Evolutionary conservation across 2,797 vertebrate species (phyloP), one percentile per base, ranked within the genome.

Genomic region (Buceros bicornis): DNA sequence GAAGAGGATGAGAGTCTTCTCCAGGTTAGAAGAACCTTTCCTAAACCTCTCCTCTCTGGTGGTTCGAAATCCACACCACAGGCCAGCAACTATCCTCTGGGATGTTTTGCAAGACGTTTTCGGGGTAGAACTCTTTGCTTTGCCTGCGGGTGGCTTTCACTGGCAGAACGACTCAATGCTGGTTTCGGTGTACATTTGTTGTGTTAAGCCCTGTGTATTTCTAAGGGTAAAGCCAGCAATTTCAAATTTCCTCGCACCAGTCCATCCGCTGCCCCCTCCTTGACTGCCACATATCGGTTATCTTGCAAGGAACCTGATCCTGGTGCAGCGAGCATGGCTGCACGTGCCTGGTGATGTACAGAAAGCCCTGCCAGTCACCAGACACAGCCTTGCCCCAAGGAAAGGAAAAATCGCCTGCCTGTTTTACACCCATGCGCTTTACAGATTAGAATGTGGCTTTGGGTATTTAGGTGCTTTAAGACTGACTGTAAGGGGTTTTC

Each of bases 381-480:
- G 5, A 6, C 70, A 31, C n/a, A 26, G 2, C 6, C 19, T 11
- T 80, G 92, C 95, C 93, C 91, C 71, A 71, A 92, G 96, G 91
- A 94, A 67, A 81, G 58, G 82, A 61, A 65, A 95, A 91, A 87
- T 82, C 87, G 85, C 89, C 90, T 90, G 66, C 67, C 89, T 90
- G 64, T 73, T 90, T 72, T 65, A 84, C 74, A 85, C 76, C 26
- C 70, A 1, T 94, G 85, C 79, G 84, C 84, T 50, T 79, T 60
- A 45, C 77, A 92, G 96, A 96, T 95, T 96, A 91, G 76, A 70
- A 65, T n/a, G n/a, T 71, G n/a, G 85, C 93, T 95, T 69, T 40
- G 74, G 87, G 82, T 95, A 43, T 89, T 85, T 80, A 45, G 80
- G 73, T 77, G 78, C 85, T 87, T 89, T 94, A 82, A 94, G 82